Conservation (phyloP, 1,140 invertebrate genomes). For the Nephila pilipes region DNA sequence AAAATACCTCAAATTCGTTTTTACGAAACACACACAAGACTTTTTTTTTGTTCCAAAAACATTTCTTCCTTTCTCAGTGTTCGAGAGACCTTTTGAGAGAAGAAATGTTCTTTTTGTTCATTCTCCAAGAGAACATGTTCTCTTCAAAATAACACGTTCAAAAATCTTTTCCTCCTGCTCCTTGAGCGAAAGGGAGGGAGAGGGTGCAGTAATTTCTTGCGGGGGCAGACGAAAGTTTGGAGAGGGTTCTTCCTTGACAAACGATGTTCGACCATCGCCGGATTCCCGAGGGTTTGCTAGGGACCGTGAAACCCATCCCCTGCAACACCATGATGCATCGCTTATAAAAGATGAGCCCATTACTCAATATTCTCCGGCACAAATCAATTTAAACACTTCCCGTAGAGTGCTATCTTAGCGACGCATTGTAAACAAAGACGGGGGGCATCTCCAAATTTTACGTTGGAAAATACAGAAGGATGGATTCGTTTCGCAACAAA, state of each 20-base stretch:
- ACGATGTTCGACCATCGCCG: slow-evolving; percentile 67
- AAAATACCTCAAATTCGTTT: slow-evolving; percentile 24
- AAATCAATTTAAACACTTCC: slow-evolving; percentile 77
- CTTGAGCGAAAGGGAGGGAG: background rate
- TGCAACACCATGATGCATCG: slow-evolving; percentile 75
- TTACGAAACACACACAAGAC: slow-evolving; percentile 5
- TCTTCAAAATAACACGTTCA: slow-evolving; percentile 15
- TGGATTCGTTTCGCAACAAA: too few species aligned
- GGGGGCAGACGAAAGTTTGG: slow-evolving; percentile 38
- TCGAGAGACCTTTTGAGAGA: background rate
- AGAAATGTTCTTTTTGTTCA: slow-evolving; percentile 23
- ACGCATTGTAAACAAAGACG: slow-evolving; percentile 67
- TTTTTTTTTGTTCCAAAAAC: background rate
- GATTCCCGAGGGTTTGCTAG: slow-evolving; percentile 62
- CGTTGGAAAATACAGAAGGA: background rate
- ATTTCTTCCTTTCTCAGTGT: background rate
- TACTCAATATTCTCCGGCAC: slow-evolving; percentile 75
- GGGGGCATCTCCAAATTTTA: background rate
- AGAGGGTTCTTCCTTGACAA: slow-evolving; percentile 64
- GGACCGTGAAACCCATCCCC: slow-evolving; percentile 73
- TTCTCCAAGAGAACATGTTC: slow-evolving; percentile 6
- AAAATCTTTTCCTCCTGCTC: slow-evolving; percentile 16
- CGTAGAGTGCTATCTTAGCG: slow-evolving; percentile 74
- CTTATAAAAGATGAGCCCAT: slow-evolving; percentile 76
- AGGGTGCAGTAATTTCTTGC: background rate